A percentile compares a stretch with the other conserved stretches of the same genome.
These are phyloP conservation scores for Drosophila kepulauana DNA, from an alignment of 1,140 invertebrate species.

Conservation along the genomic window DNA sequence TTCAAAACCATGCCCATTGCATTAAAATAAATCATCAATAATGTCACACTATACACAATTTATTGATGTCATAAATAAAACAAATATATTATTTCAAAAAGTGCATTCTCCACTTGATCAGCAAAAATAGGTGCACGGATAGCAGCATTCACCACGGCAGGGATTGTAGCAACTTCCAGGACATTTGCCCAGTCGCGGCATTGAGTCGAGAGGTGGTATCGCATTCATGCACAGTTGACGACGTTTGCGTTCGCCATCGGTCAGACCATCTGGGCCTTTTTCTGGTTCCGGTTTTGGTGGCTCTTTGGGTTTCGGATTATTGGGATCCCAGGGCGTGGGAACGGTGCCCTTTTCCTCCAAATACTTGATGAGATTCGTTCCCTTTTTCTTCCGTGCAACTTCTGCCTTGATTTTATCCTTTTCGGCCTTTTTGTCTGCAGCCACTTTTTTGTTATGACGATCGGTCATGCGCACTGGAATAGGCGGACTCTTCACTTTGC, in stretches of 20 bases:
- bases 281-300: conserved; percentile 5
- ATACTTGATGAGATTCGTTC: conserved; percentile 32
- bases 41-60: not conserved
- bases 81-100: not conserved
- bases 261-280: conserved; percentile 25
- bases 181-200: conserved; percentile 34
- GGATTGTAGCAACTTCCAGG: conserved; percentile 29
- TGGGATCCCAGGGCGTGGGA: conserved; percentile 34
- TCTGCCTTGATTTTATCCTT: conserved; percentile 7
- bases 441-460: conserved; percentile 2
- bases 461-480: conserved; percentile 34
- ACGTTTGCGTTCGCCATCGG: conserved; percentile 37
- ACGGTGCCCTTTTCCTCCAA: conserved; percentile 17
- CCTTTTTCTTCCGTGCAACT: conserved; percentile 12
- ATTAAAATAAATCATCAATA: too few species aligned
- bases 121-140: conserved; percentile 27
- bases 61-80: not conserved
- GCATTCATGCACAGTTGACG: not conserved
- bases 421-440: conserved; percentile 8
- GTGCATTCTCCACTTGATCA: not conserved
- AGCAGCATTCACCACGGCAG: conserved; percentile 13
- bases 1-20: too few species aligned
- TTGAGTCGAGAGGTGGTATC: conserved; percentile 33
- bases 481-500: not conserved
- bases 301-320: conserved; percentile 13